Evolutionary conservation across 2,888 invertebrate species (phyloP).

Genomic region (Ormyrus labotus): DNA sequence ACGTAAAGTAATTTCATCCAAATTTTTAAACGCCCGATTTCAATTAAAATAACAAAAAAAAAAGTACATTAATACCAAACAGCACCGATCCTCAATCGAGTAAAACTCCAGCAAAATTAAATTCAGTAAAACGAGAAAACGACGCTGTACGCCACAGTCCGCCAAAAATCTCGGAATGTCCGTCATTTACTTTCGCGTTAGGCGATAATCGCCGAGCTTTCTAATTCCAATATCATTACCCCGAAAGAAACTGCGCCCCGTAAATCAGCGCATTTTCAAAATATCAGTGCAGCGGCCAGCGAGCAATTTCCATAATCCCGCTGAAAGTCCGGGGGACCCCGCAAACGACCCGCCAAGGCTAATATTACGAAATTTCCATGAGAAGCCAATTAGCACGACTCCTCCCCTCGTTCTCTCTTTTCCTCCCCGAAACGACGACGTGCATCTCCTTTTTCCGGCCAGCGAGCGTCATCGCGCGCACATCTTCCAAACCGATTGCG

Average conservation of each 20-base stretch:
- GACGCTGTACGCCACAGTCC: no score
- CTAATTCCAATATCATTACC: no score
- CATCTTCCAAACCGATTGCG: slow-evolving; percentile 43
- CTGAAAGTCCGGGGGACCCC: slow-evolving; percentile 1
- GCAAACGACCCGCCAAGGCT: background rate
- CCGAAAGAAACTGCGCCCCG: background rate
- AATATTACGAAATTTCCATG: slow-evolving; percentile 18
- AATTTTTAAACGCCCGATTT: no score
- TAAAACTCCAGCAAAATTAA: no score
- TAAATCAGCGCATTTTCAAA: slow-evolving; percentile 25
- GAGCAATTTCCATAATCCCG: slow-evolving; percentile 10
- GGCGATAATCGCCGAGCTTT: no score
- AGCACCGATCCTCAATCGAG: no score
- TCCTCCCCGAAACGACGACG: background rate
- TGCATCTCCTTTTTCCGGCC: background rate
- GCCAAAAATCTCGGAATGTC: no score
- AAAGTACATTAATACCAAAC: no score
- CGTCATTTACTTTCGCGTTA: no score
- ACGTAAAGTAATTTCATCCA: no score
- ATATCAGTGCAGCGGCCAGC: slow-evolving; percentile 10
- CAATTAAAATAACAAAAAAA: no score
- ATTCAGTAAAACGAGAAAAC: no score
- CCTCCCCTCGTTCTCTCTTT: background rate
- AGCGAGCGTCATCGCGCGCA: background rate
- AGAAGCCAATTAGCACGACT: slow-evolving; percentile 17